Conservation (phyloP, 2,113 vertebrate genomes). For the Leptodactylus fuscus region DNA sequence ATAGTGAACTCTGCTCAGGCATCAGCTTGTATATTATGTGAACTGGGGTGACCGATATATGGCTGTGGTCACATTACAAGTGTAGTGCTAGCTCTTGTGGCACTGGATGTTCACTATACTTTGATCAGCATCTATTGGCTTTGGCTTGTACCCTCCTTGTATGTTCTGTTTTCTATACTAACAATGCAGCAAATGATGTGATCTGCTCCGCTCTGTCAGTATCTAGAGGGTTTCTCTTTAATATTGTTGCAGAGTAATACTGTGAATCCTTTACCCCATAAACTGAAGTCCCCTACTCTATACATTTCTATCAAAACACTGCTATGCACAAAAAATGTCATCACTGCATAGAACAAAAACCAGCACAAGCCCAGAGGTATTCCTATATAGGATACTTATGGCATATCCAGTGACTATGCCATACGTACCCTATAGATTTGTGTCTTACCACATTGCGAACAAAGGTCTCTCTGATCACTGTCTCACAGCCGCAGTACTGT, state of each 20-base stretch:
- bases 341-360: not conserved
- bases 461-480: too few species aligned
- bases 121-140: not conserved
- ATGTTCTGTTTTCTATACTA: not conserved
- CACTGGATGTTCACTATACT: not conserved
- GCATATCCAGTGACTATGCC: too few species aligned
- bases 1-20: too few species aligned
- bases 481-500: too few species aligned
- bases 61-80: too few species aligned
- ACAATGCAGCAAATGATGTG: not conserved
- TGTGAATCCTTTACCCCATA: not conserved
- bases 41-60: too few species aligned
- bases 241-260: not conserved
- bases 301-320: slow-evolving; percentile 16
- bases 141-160: too few species aligned
- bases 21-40: too few species aligned
- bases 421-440: too few species aligned
- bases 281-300: not conserved
- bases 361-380: not conserved
- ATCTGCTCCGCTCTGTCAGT: not conserved
- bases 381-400: too few species aligned
- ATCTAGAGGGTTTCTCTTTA: not conserved
- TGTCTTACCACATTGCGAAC: too few species aligned
- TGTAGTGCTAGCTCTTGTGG: not conserved
- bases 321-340: too few species aligned